Conservation (phyloP, 2,888 invertebrate species). For the Zaprionus lineosus region DNA sequence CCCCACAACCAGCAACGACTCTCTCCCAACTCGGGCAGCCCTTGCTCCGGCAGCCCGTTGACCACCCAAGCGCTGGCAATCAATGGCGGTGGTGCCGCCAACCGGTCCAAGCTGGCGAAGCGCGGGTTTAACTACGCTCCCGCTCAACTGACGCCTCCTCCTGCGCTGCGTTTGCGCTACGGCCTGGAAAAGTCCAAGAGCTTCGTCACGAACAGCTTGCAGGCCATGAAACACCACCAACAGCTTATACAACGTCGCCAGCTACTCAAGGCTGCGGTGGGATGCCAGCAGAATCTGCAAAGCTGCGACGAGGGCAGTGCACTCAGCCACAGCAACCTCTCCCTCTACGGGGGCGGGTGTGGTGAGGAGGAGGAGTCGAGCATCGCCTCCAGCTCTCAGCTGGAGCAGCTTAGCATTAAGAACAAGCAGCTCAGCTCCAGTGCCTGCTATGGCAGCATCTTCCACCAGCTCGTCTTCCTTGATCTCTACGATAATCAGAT, state of each 20-base stretch:
- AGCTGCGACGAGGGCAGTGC: conserved; percentile 73
- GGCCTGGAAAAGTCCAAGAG: conserved; percentile 81
- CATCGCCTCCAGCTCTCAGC: conserved; percentile 16
- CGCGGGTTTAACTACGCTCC: conserved; percentile 64
- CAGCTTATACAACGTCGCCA: conserved; percentile 62
- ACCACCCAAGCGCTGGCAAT: conserved; percentile 70
- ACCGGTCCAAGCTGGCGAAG: conserved; percentile 61
- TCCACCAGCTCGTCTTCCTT: conserved; percentile 91
- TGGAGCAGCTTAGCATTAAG: conserved; percentile 76
- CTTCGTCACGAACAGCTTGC: conserved; percentile 79
- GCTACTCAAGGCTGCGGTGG: conserved; percentile 34
- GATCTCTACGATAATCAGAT: conserved; percentile 98
- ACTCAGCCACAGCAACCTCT: conserved; percentile 49
- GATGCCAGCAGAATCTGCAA: conserved; percentile 43
- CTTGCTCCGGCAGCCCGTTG: conserved; percentile 61
- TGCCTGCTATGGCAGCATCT: conserved; percentile 79
- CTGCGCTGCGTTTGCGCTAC: conserved; percentile 62
- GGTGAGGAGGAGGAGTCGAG: conserved; percentile 59
- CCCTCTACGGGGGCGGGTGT: conserved; percentile 36
- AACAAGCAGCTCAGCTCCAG: conserved; percentile 78
- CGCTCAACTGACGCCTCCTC: conserved; percentile 66
- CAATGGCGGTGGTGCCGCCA: conserved; percentile 46
- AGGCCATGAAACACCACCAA: conserved; percentile 71
- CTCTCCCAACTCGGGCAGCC: conserved; percentile 63
- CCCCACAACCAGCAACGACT: conserved; percentile 29